Evolutionary conservation across 2,797 vertebrate species (phyloP).

Genomic region (Sebastolobus altivelis): DNA sequence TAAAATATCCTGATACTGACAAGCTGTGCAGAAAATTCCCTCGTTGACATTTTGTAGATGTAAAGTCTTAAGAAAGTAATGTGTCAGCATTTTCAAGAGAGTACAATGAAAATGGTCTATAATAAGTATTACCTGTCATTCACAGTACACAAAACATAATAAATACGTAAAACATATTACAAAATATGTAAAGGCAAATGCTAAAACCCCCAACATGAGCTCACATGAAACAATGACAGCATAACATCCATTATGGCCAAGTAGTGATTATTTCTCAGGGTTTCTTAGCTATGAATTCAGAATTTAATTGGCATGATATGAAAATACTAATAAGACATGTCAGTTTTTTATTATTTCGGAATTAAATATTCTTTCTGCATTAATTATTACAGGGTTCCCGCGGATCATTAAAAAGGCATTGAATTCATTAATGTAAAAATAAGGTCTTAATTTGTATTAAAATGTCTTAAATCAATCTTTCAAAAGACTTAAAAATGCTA

Average conservation of each 20-base stretch:
- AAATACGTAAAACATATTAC: neutral
- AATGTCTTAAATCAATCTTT: too few relatives aligned
- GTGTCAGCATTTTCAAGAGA: neutral
- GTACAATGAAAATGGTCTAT: neutral
- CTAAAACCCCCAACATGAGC: neutral
- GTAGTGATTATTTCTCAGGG: neutral
- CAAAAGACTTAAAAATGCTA: too few relatives aligned
- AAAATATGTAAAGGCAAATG: neutral
- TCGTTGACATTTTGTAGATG: conserved; percentile 17
- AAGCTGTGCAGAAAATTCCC: conserved; percentile 32
- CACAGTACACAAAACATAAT: neutral
- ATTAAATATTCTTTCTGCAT: neutral
- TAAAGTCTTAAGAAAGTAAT: neutral
- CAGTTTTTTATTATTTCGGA: neutral
- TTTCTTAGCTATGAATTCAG: neutral
- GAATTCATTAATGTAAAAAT: too few relatives aligned
- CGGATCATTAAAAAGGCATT: too few relatives aligned
- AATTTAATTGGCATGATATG: neutral
- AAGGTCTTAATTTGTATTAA: too few relatives aligned
- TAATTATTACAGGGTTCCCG: neutral
- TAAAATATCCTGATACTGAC: conserved; percentile 52
- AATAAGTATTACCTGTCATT: neutral
- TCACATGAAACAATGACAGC: neutral
- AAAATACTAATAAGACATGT: conserved; percentile 1
- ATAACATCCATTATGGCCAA: neutral